Conservation (phyloP, 2,113 vertebrate species). For the human region DNA sequence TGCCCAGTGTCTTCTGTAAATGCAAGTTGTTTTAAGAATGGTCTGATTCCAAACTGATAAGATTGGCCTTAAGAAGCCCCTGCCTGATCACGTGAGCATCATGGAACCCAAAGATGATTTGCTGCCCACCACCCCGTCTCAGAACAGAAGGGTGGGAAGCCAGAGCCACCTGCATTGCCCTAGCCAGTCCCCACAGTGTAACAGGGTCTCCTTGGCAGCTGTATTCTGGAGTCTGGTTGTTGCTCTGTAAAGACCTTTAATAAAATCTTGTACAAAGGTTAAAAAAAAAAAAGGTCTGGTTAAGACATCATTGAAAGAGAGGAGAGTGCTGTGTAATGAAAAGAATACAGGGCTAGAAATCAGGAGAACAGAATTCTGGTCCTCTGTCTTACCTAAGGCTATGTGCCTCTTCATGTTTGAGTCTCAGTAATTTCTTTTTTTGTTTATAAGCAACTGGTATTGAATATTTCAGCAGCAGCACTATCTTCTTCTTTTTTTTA, state of each 20-base stretch:
- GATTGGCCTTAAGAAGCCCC: too few species aligned
- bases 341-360: neutral
- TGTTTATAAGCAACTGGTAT: neutral
- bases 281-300: too few species aligned
- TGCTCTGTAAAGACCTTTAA: too few species aligned
- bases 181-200: too few species aligned
- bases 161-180: too few species aligned
- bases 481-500: neutral
- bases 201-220: too few species aligned
- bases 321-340: neutral
- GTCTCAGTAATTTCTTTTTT: neutral
- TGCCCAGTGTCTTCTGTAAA: conserved; percentile 16
- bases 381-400: neutral
- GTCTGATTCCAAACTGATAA: neutral
- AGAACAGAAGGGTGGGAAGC: too few species aligned
- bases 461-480: neutral
- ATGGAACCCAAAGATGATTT: too few species aligned
- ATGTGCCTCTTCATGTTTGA: neutral
- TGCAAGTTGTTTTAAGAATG: conserved; percentile 35
- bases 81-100: too few species aligned
- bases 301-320: neutral
- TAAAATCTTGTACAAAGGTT: too few species aligned
- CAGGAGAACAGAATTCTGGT: neutral
- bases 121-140: too few species aligned
- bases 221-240: too few species aligned